Percentiles rank a stretch among this genome's conserved stretches.
These are phyloP conservation scores for Pecten maximus DNA, from an alignment of 2,888 invertebrate genomes.

Conservation along the genomic window DNA sequence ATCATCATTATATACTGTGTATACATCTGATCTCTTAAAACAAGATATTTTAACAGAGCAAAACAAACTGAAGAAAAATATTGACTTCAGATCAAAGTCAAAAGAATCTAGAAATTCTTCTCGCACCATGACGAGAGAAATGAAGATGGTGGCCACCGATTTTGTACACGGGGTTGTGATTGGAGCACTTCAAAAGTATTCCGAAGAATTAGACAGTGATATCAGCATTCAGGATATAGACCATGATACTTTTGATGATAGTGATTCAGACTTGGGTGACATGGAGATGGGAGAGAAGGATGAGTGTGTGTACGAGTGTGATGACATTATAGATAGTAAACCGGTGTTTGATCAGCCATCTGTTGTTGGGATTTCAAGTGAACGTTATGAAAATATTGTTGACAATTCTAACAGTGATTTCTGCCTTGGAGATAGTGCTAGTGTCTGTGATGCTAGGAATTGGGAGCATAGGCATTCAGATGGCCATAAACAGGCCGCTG, in stretches of 20 bases:
- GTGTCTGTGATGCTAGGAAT: background rate
- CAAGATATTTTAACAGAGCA: background rate
- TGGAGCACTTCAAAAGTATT: background rate
- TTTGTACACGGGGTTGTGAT: conserved; percentile 21
- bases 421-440: background rate
- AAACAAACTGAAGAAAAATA: background rate
- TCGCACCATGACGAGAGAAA: background rate
- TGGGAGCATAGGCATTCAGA: background rate
- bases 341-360: background rate
- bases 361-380: background rate
- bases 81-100: background rate
- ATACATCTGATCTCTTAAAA: conserved; percentile 20
- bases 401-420: background rate
- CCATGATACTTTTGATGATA: background rate
- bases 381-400: background rate
- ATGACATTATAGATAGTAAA: background rate
- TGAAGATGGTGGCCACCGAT: background rate
- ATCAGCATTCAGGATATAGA: conserved; percentile 25
- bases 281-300: background rate
- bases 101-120: background rate
- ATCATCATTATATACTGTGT: conserved; percentile 2
- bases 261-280: background rate
- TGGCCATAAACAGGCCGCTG: background rate
- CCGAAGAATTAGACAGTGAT: conserved; percentile 3
- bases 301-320: background rate